Evolutionary conservation across 1,140 invertebrate species (phyloP).

Genomic region (Eriocheir sinensis): DNA sequence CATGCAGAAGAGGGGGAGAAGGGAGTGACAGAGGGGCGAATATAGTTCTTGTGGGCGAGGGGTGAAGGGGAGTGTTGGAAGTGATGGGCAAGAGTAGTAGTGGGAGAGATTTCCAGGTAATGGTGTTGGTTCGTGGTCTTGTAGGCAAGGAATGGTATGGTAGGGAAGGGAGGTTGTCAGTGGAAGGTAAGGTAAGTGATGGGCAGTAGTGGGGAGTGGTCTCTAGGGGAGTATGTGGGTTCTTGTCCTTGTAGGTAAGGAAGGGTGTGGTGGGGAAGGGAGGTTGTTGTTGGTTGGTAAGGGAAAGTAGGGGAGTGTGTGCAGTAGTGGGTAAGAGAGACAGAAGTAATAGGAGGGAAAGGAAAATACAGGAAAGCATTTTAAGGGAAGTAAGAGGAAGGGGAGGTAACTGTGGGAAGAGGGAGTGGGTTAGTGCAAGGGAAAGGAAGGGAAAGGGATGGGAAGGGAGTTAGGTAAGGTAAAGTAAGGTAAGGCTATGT

Average conservation of each 20-base stretch:
- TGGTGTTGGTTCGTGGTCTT: neutral
- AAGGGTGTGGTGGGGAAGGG: neutral
- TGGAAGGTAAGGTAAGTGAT: neutral
- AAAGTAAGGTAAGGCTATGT: too few relatives aligned
- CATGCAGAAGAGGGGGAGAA: neutral
- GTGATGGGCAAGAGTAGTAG: neutral
- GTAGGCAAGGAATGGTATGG: too few relatives aligned
- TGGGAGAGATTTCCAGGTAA: neutral
- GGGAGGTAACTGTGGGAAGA: too few relatives aligned
- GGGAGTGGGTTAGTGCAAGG: too few relatives aligned
- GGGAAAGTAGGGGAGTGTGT: neutral
- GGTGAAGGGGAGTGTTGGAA: neutral
- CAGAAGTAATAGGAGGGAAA: neutral
- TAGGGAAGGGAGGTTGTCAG: neutral
- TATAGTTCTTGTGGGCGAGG: neutral
- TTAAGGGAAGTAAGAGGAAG: too few relatives aligned
- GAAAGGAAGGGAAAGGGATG: too few relatives aligned
- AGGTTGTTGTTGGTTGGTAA: too few relatives aligned
- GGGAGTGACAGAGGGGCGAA: neutral
- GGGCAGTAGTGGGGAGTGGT: neutral
- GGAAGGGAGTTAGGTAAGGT: too few relatives aligned
- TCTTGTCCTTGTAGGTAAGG: too few relatives aligned
- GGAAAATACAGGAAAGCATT: neutral
- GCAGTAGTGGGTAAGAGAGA: too few relatives aligned
- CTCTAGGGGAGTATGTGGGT: too few relatives aligned